Evolutionary conservation across 2,113 vertebrate genomes (phyloP), one percentile per base, ranked within the genome.

Genomic region (Larimichthys crocea): DNA sequence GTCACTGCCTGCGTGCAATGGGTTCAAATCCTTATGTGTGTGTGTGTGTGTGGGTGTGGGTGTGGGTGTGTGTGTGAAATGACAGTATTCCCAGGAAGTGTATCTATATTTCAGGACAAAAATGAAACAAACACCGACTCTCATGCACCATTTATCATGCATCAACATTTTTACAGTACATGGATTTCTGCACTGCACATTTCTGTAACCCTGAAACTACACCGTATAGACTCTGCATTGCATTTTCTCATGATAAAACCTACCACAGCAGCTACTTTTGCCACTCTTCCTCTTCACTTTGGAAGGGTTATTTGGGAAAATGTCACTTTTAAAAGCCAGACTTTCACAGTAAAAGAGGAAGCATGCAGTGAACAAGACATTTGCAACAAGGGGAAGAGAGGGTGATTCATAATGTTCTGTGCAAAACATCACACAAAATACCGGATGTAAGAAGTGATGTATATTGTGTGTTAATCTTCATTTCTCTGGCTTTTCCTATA

Each of bases 141-240:
- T 49, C 65, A 69, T 83, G 35, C 50, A 80, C 72, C 73, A 79
- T 73, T 82, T 66, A 88, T 62, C 61, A 29, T 82, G 67, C 83
- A 61, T 22, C 49, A 29, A 29, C 22, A 24, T 31, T 68, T 68
- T 29, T 79, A 64, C 49, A 35, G 65, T 31, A 19, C 20, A 63
- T 61, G 20, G 17, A 57, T 31, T 3, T 65, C 67, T 16, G 20
- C 57, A 29, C 49, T 71, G 46, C 52, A 59, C 7, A 69, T 48
- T 53, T 46, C 17, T 63, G 16, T 16, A 79, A 66, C 57, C 49
- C 46, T 49, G 8, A 77, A 52, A 55, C 15, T 24, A 10, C 53
- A 29, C 55, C 26, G 20, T 5, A 10, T 0, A 42, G 40, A 49
- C n/a, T 57, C 55, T 22, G 56, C 56, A 17, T 4, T 24, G 20